Evolutionary conservation across 1,140 invertebrate genomes (phyloP).

Genomic region (Sminthurinus signatus): DNA sequence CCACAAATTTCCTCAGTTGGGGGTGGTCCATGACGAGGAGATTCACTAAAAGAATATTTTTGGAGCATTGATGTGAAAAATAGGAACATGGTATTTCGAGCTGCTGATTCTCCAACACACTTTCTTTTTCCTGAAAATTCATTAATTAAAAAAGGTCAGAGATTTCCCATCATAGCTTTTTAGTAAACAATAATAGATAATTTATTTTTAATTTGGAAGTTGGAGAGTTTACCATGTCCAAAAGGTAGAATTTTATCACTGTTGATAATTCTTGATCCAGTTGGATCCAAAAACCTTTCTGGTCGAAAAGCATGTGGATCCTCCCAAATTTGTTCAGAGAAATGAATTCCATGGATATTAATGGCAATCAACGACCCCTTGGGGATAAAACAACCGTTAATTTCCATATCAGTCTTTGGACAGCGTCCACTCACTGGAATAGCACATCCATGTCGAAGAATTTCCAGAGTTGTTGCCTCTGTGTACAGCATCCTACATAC

Average conservation of each 20-base stretch:
- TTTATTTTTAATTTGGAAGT: background rate
- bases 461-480: constrained; percentile 66
- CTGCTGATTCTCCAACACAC: constrained; percentile 16
- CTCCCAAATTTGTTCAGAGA: constrained; percentile 59
- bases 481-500: constrained; percentile 61
- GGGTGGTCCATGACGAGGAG: constrained; percentile 21
- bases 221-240: constrained; percentile 17
- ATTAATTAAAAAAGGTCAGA: background rate
- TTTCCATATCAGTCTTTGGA: background rate
- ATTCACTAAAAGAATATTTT: constrained; percentile 17
- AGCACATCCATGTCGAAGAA: constrained; percentile 58
- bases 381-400: background rate
- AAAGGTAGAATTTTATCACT: constrained; percentile 21
- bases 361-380: constrained; percentile 72
- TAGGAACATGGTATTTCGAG: constrained; percentile 23
- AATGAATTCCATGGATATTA: constrained; percentile 67
- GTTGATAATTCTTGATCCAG: constrained; percentile 42
- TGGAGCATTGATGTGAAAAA: constrained; percentile 27
- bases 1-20: constrained; percentile 10
- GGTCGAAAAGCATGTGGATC: constrained; percentile 68
- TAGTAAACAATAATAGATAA: background rate
- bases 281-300: constrained; percentile 63
- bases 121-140: constrained; percentile 19
- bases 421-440: constrained; percentile 60
- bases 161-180: constrained; percentile 2